phyloP scores from a whole-genome alignment of 2,888 invertebrate genomes.

The Schizaphis graminum region DNA sequence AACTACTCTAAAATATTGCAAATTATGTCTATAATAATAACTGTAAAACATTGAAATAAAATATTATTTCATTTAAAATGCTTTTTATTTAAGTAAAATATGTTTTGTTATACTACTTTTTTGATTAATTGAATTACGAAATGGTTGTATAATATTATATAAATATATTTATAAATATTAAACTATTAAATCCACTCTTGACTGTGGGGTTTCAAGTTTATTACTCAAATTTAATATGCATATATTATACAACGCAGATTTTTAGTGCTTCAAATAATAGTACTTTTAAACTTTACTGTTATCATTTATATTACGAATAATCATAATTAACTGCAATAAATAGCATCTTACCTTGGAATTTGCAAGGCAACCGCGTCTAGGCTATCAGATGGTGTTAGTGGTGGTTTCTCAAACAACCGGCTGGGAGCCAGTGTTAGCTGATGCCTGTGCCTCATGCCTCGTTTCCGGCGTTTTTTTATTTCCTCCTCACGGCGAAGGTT shows the following conservation, averaged over 20 bases:
- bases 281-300: not conserved
- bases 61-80: not conserved
- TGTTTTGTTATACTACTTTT: not conserved
- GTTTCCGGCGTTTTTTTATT: conserved; percentile 74
- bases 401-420: conserved; percentile 86
- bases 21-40: not conserved
- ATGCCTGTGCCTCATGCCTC: conserved; percentile 69
- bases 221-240: not conserved
- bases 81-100: not conserved
- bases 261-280: not conserved
- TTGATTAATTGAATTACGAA: not conserved
- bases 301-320: not conserved
- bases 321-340: not conserved
- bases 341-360: conserved; percentile 83
- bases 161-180: not conserved
- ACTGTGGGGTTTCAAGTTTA: not conserved
- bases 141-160: not conserved
- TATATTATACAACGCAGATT: not conserved
- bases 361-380: conserved; percentile 92
- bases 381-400: conserved; percentile 88
- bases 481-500: conserved; percentile 89
- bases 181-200: not conserved
- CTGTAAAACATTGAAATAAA: not conserved
- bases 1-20: not conserved
- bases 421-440: conserved; percentile 80